Percentiles rank a stretch among this genome's conserved stretches.
Conservation (phyloP, 2,888 invertebrate species). For the Eulithis testata region DNA sequence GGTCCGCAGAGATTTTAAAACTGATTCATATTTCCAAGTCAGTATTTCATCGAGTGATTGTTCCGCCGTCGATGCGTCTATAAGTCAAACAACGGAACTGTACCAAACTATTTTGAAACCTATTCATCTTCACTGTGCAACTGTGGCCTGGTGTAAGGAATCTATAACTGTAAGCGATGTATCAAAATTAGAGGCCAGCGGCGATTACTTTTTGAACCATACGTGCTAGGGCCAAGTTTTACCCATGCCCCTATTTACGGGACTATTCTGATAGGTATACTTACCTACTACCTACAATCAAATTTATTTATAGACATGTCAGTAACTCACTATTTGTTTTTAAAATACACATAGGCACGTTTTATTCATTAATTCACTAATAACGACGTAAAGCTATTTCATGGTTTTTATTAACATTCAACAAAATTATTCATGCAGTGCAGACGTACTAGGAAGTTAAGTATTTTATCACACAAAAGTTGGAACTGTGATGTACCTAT, state of each 20-base stretch:
- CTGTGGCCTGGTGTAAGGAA: constrained; percentile 7
- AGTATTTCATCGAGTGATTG: too few species aligned
- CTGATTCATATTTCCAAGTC: too few species aligned
- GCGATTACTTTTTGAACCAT: too few species aligned
- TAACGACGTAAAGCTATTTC: background rate
- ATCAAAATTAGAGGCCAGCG: background rate
- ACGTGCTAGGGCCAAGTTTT: too few species aligned
- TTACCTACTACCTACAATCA: too few species aligned
- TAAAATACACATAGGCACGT: too few species aligned
- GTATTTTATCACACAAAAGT: constrained; percentile 17
- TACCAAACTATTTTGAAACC: constrained; percentile 11
- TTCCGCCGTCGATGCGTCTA: constrained; percentile 7
- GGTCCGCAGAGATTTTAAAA: too few species aligned
- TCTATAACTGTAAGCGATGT: constrained; percentile 8
- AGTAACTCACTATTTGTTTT: too few species aligned
- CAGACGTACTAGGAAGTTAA: constrained; percentile 7
- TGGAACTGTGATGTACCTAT: constrained; percentile 10
- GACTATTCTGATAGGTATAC: too few species aligned
- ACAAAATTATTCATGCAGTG: constrained; percentile 9
- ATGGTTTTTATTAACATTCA: constrained; percentile 4
- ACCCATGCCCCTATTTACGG: too few species aligned
- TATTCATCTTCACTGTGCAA: constrained; percentile 23
- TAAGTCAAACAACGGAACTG: constrained; percentile 16
- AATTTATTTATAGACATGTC: too few species aligned
- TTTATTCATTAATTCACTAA: background rate